Conservation (phyloP, 2,888 invertebrate species). For the Cylloceria caligata region DNA sequence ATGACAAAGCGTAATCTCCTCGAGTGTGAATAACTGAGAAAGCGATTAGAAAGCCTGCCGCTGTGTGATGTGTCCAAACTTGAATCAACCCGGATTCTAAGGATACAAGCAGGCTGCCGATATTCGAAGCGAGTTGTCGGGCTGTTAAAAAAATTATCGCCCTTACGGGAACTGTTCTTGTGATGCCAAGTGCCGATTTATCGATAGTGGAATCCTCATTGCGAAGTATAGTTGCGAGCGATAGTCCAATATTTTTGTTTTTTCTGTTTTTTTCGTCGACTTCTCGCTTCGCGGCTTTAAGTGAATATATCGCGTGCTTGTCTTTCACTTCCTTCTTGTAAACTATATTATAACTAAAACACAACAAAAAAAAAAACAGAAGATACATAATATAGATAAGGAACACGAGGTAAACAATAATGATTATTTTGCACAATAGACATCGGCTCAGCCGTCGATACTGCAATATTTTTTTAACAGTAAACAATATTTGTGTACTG, state of each 20-base stretch:
- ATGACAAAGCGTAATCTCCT: constrained; percentile 89
- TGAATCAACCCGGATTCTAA: constrained; percentile 92
- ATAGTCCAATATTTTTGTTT: constrained; percentile 13
- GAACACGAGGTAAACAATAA: too few species aligned
- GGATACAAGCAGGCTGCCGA: constrained; percentile 90
- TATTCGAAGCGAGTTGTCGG: constrained; percentile 86
- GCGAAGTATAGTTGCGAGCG: constrained; percentile 27
- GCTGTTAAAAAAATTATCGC: constrained; percentile 89
- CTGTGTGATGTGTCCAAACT: constrained; percentile 92
- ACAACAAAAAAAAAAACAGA: not conserved
- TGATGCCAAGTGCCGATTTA: constrained; percentile 69
- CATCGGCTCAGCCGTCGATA: too few species aligned
- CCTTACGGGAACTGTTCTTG: constrained; percentile 87
- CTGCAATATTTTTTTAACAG: too few species aligned
- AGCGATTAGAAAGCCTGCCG: constrained; percentile 89
- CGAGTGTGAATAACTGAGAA: constrained; percentile 90
- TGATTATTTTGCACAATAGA: too few species aligned
- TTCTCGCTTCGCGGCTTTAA: constrained; percentile 14
- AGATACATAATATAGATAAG: too few species aligned
- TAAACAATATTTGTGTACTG: too few species aligned
- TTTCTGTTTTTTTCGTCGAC: constrained; percentile 6
- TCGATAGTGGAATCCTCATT: constrained; percentile 49
- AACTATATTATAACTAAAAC: constrained; percentile 63
- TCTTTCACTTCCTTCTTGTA: constrained; percentile 65
- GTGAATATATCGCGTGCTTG: constrained; percentile 6